Percentiles rank a stretch among this genome's conserved stretches.
phyloP scores from a whole-genome alignment of 2,797 vertebrate species.

The Aldrovandia affinis region DNA sequence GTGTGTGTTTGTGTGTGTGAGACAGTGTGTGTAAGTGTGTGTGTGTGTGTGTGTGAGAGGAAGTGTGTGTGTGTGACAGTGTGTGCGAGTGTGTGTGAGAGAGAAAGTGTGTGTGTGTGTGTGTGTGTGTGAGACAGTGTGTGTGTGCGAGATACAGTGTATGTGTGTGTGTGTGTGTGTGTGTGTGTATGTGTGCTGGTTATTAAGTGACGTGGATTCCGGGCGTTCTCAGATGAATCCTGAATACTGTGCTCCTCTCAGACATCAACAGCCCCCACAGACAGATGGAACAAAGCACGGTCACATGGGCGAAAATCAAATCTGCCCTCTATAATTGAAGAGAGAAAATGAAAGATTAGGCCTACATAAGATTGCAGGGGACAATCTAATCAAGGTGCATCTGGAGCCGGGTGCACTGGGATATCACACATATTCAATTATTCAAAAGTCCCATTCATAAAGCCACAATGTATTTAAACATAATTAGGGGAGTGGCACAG shows the following conservation, averaged over 20 bases:
- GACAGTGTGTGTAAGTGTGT: neutral
- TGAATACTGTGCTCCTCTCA: neutral
- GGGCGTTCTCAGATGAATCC: neutral
- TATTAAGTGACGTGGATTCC: neutral
- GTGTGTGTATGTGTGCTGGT: neutral
- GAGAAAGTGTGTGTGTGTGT: no score
- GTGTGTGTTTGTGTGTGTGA: no score
- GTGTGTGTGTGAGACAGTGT: neutral
- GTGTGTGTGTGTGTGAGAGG: neutral
- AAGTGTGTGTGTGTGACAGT: no score
- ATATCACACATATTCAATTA: neutral
- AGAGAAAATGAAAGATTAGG: conserved; percentile 2
- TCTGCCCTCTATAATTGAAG: neutral
- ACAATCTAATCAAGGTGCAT: neutral
- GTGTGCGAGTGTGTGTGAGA: no score
- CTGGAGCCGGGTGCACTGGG: neutral
- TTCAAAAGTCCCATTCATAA: neutral
- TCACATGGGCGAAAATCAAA: neutral
- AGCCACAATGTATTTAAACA: neutral
- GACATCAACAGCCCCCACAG: neutral
- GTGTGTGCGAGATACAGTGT: neutral
- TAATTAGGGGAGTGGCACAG: neutral
- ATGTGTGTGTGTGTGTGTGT: neutral
- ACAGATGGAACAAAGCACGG: neutral
- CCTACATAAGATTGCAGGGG: neutral